Base-by-base conservation (phyloP, 30 jellyfish, hydroid and myxozoan species). In the Cassiopea andromeda region DNA sequence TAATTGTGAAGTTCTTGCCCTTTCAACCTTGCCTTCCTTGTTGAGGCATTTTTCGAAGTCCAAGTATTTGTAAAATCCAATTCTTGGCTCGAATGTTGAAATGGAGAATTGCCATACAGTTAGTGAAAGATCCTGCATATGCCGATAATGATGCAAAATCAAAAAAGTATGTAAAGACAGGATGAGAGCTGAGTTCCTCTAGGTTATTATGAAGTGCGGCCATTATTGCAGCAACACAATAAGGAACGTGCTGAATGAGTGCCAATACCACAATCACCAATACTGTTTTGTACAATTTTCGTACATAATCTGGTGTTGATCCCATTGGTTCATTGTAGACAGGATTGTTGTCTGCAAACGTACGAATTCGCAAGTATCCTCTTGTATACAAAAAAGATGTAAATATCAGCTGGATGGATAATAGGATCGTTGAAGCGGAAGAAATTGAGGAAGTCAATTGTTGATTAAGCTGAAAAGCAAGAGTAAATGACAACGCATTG, bases 291-390 rank as follows among this genome's bases (percentile, higher is more conserved):
- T 60, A 77, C 27, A 77, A 59, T 14, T 49, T 77, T 3, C 73
- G 74, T 14, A 77, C 75, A 19, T 77, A 77, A 3, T 77, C 75
- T 46, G 86, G 86, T 18, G 43, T 2, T 57, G n/a, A 18, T 48
- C 75, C 86, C 2, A 12, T 48, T 1, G 14, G 12, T 19, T 27
- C 70, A 70, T 9, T 8, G 15, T 77, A 77, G 7, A 77, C 59
- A 19, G 86, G 86, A 50, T 57, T 77, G 8, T 48, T 45, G 49
- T 77, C 49, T 1, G 86, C 13, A 15, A 47, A 48, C 14, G 1
- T 77, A 45, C 73, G 86, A 48, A 77, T 49, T 7, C 86, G 70
- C n/a, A 77, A 49, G 74, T 77, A 77, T 1, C 86, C 86, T 19
- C 50, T 43, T 48, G 70, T 48, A 18, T 77, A 77, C n/a, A 43